Conservation (phyloP, 1,140 invertebrate genomes). For the Phortica variegata region DNA sequence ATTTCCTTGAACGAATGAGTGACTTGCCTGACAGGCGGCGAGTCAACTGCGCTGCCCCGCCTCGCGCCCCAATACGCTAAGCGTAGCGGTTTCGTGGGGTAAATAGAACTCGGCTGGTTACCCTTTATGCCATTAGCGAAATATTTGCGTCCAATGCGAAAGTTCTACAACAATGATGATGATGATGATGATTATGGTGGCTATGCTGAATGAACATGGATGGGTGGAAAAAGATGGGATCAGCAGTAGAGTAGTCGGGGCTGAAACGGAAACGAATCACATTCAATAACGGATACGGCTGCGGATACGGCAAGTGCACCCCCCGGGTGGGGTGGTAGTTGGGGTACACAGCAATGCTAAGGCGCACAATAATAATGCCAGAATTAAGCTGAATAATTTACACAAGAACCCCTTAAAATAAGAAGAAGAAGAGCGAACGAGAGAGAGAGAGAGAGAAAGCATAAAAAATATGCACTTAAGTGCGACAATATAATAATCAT, state of each 20-base stretch:
- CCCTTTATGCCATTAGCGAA: constrained; percentile 43
- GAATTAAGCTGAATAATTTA: constrained; percentile 53
- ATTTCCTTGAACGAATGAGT: too few species aligned
- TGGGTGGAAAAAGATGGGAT: constrained; percentile 29
- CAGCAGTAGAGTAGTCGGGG: background rate
- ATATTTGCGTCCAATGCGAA: constrained; percentile 42
- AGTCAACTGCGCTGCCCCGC: constrained; percentile 25
- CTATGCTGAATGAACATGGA: too few species aligned
- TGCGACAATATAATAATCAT: constrained; percentile 19
- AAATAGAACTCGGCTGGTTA: too few species aligned
- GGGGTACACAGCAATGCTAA: too few species aligned
- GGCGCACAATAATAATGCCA: constrained; percentile 31
- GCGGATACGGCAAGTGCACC: too few species aligned
- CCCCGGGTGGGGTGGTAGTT: background rate
- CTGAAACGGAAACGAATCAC: background rate
- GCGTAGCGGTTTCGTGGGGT: too few species aligned
- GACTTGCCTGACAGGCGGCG: too few species aligned
- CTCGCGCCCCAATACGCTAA: constrained; percentile 21
- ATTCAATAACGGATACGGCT: too few species aligned
- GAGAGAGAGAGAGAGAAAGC: too few species aligned
- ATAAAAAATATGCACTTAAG: constrained; percentile 50
- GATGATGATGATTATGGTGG: too few species aligned
- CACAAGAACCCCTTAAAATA: constrained; percentile 48
- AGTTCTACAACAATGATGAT: constrained; percentile 11
- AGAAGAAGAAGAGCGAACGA: too few species aligned